Evolutionary conservation across 2,797 vertebrate species (phyloP).

Genomic region (Mormyrus hasselquistii): DNA sequence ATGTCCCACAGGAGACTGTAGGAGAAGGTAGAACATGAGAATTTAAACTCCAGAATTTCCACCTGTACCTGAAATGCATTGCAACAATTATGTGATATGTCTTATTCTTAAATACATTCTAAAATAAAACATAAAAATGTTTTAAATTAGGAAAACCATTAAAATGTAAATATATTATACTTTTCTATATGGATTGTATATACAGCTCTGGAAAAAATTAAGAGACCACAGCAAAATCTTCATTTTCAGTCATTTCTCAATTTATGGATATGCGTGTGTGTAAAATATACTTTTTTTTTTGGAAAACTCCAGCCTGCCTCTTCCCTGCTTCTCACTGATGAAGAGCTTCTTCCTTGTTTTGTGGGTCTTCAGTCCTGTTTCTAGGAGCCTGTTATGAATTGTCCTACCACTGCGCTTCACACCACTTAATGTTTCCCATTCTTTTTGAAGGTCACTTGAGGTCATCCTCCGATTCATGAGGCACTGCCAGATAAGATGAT

Average conservation of each 20-base stretch:
- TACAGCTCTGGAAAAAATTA: neutral
- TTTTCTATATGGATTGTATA: neutral
- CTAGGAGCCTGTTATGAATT: neutral
- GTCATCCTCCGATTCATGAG: too few relatives aligned
- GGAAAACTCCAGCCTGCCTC: neutral
- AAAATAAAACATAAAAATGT: neutral
- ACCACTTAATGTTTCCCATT: too few relatives aligned
- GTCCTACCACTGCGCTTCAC: neutral
- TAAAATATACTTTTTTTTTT: neutral
- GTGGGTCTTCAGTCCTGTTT: neutral
- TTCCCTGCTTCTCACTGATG: neutral
- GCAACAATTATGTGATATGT: neutral
- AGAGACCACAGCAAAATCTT: neutral
- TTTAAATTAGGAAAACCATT: neutral
- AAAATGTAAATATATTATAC: neutral
- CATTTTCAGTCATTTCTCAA: neutral
- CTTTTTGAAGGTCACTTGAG: too few relatives aligned
- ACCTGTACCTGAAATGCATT: neutral
- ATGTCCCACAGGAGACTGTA: neutral
- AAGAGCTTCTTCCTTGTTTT: neutral
- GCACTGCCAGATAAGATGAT: neutral
- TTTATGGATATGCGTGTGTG: neutral
- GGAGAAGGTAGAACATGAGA: neutral
- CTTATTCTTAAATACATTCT: neutral
- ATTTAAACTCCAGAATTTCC: neutral